phyloP scores from a whole-genome alignment of 2,888 invertebrate genomes.

The Encarsia formosa region DNA sequence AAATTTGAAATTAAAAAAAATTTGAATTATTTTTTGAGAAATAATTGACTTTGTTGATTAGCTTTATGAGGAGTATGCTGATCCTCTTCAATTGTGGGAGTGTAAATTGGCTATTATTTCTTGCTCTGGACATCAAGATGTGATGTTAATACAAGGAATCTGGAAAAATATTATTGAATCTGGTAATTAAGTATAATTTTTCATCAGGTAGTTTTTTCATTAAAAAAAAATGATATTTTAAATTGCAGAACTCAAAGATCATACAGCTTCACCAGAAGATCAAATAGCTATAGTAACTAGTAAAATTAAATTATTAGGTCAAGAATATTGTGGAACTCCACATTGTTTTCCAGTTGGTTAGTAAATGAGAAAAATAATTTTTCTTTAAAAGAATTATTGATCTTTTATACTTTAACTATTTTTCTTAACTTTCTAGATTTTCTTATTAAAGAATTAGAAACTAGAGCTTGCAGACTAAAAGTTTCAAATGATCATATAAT shows the following conservation, averaged over 20 bases:
- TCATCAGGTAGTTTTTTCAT: not conserved
- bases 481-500: constrained; percentile 74
- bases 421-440: constrained; percentile 61
- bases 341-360: constrained; percentile 84
- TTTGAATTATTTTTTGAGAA: not conserved
- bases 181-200: constrained; percentile 37
- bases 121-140: constrained; percentile 89
- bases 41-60: not conserved
- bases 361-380: constrained; percentile 29
- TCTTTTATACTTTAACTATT: not conserved
- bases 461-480: constrained; percentile 69
- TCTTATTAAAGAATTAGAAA: constrained; percentile 74
- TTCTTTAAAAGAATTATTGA: not conserved
- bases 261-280: constrained; percentile 55
- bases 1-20: not conserved
- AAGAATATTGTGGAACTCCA: constrained; percentile 74
- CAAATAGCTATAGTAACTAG: constrained; percentile 66
- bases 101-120: constrained; percentile 92
- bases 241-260: constrained; percentile 56
- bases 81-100: constrained; percentile 85
- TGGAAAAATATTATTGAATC: constrained; percentile 80
- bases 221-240: constrained; percentile 1
- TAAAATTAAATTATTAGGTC: constrained; percentile 73
- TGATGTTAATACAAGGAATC: constrained; percentile 79
- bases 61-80: constrained; percentile 79